A percentile compares a stretch with the other conserved stretches of the same genome.
phyloP scores from a whole-genome alignment of 2,888 invertebrate genomes.

The Hymenopus coronatus region DNA sequence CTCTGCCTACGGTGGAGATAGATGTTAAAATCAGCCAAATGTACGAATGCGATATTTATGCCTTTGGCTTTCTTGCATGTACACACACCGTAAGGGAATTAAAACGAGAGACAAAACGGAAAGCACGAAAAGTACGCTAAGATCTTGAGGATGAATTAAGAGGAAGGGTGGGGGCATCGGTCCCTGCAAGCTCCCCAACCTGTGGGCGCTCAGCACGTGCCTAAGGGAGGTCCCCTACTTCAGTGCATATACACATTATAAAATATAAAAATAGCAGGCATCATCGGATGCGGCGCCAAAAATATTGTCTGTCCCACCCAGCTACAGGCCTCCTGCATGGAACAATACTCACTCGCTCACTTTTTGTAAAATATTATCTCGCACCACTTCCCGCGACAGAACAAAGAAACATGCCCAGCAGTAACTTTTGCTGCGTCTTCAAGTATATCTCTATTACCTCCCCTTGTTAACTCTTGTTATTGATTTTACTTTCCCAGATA shows the following conservation, averaged over 20 bases:
- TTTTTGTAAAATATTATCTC: background rate
- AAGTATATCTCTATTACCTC: background rate
- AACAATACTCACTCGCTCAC: background rate
- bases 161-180: too few species aligned
- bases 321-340: background rate
- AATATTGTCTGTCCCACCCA: background rate
- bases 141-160: too few species aligned
- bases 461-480: too few species aligned
- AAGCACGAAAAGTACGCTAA: too few species aligned
- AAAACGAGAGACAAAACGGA: too few species aligned
- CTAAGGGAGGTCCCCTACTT: background rate
- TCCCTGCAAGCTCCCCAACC: background rate
- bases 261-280: background rate
- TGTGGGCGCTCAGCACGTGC: background rate
- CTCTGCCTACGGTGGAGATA: too few species aligned
- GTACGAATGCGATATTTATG: too few species aligned
- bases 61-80: too few species aligned
- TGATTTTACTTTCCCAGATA: too few species aligned
- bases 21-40: too few species aligned
- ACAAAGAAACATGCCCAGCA: background rate
- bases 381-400: background rate
- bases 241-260: background rate
- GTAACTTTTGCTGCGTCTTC: background rate
- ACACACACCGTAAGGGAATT: too few species aligned
- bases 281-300: background rate